phyloP scores from a whole-genome alignment of 2,888 invertebrate genomes.

The Apodemia mormo region DNA sequence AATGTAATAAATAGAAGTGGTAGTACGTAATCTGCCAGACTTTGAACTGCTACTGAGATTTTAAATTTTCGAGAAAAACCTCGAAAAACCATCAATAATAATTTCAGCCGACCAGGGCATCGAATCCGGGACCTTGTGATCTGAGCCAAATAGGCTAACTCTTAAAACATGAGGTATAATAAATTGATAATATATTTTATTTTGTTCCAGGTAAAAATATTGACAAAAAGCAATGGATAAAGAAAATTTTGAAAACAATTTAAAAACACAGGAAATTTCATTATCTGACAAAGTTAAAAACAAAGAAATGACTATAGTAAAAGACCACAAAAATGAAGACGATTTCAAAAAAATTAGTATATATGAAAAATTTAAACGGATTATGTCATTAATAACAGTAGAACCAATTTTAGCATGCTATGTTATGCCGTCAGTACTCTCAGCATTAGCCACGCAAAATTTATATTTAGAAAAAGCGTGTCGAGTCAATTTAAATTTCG shows the following conservation, averaged over 20 bases:
- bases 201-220: neutral
- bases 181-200: neutral
- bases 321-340: slow-evolving; percentile 49
- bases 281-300: slow-evolving; percentile 57
- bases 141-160: no score
- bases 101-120: no score
- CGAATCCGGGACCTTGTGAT: no score
- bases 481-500: slow-evolving; percentile 88
- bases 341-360: slow-evolving; percentile 77
- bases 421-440: slow-evolving; percentile 84
- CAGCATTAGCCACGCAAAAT: slow-evolving; percentile 91
- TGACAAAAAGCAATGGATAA: slow-evolving; percentile 42
- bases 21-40: no score
- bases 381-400: slow-evolving; percentile 86
- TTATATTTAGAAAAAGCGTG: slow-evolving; percentile 93
- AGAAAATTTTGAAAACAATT: slow-evolving; percentile 49
- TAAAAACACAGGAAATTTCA: slow-evolving; percentile 48
- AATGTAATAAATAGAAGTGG: no score
- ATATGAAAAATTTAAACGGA: slow-evolving; percentile 78
- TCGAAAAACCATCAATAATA: no score
- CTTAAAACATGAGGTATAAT: no score
- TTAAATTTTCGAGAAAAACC: no score
- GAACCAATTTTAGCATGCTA: slow-evolving; percentile 89
- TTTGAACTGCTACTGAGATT: no score
- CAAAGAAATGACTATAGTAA: slow-evolving; percentile 51